These are phyloP conservation scores for Slavum lentiscoides DNA, from an alignment of 2,888 invertebrate genomes.

Conservation along the genomic window DNA sequence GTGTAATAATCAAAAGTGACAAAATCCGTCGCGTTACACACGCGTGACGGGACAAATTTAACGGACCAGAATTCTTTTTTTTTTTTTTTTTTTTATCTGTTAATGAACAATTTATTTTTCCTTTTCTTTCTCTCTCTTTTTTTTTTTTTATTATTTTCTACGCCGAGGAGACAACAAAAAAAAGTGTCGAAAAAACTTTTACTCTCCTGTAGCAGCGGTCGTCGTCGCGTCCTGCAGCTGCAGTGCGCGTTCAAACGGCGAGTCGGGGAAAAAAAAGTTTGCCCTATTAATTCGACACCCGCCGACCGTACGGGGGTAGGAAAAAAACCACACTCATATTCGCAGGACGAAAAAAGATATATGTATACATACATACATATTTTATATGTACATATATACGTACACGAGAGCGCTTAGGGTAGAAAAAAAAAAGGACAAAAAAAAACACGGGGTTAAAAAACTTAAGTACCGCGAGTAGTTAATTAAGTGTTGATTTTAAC, in stretches of 20 bases:
- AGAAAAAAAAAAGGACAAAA: conserved; percentile 41
- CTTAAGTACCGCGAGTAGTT: conserved; percentile 44
- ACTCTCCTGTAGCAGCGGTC: neutral
- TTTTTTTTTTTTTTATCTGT: neutral
- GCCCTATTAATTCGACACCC: conserved; percentile 45
- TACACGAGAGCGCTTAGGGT: conserved; percentile 2
- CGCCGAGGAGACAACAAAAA: neutral
- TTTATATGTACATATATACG: neutral
- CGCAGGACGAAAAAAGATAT: conserved; percentile 11
- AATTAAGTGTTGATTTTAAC: conserved; percentile 53
- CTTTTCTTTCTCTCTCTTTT: neutral
- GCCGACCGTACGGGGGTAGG: neutral
- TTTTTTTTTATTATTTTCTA: no score
- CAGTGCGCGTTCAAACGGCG: no score
- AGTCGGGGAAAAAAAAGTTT: conserved; percentile 38
- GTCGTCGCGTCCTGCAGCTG: no score
- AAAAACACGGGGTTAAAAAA: conserved; percentile 36
- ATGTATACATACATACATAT: neutral
- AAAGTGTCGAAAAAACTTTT: conserved; percentile 42
- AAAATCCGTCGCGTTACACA: conserved; percentile 23
- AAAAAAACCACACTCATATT: conserved; percentile 50
- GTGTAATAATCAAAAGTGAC: conserved; percentile 46
- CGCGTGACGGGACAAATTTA: conserved; percentile 44
- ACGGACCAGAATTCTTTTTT: neutral
- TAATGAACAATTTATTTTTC: conserved; percentile 45